These are phyloP conservation scores for Pseudomyrmex gracilis DNA, from an alignment of 1,140 invertebrate genomes.

Conservation along the genomic window DNA sequence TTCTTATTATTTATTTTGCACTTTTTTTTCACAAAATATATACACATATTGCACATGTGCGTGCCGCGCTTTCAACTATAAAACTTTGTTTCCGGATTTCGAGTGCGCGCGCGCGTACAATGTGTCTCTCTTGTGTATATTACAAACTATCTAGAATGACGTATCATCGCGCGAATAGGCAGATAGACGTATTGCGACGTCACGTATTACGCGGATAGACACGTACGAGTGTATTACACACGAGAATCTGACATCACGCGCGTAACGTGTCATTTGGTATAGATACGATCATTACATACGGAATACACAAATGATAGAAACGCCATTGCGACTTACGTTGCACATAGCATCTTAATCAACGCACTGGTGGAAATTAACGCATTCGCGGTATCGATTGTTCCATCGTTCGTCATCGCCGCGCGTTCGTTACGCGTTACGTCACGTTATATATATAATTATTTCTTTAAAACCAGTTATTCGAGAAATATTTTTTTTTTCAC, in stretches of 20 bases:
- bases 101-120: background rate
- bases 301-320: slow-evolving; percentile 28
- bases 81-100: background rate
- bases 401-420: background rate
- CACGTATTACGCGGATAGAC: slow-evolving; percentile 47
- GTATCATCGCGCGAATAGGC: slow-evolving; percentile 45
- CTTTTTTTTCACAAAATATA: background rate
- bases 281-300: slow-evolving; percentile 50
- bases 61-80: background rate
- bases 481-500: too few species aligned
- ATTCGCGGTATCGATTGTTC: slow-evolving; percentile 4
- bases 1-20: background rate
- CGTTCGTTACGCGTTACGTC: background rate
- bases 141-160: slow-evolving; percentile 41
- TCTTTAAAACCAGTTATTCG: background rate
- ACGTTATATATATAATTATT: too few species aligned
- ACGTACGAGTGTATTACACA: slow-evolving; percentile 51
- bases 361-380: slow-evolving; percentile 38
- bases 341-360: slow-evolving; percentile 33
- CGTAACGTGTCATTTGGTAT: slow-evolving; percentile 48
- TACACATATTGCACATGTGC: background rate
- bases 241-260: slow-evolving; percentile 43
- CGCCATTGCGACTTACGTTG: slow-evolving; percentile 2
- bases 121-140: slow-evolving; percentile 28
- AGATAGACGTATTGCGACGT: slow-evolving; percentile 48